These are phyloP conservation scores for Cephus runcator DNA, from an alignment of 2,888 invertebrate species.

Conservation along the genomic window DNA sequence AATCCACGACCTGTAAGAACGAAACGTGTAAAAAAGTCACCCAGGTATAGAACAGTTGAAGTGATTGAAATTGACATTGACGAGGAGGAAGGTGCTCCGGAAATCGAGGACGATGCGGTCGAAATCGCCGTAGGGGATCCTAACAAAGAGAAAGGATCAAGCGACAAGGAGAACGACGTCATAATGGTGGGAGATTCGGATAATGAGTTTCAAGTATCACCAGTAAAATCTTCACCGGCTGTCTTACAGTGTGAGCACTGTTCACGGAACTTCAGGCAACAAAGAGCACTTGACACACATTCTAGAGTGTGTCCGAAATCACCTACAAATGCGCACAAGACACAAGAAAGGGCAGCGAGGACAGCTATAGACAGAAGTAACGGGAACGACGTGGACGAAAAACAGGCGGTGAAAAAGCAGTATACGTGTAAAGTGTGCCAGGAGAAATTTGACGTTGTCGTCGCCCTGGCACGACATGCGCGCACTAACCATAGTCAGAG, in stretches of 20 bases:
- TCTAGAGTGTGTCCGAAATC: conserved; percentile 52
- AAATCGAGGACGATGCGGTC: conserved; percentile 36
- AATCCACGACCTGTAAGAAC: conserved; percentile 37
- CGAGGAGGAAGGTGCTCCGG: conserved; percentile 34
- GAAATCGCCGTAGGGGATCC: conserved; percentile 55
- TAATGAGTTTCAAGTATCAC: conserved; percentile 31
- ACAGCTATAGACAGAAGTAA: neutral
- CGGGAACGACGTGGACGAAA: neutral
- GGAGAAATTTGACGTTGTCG: conserved; percentile 57
- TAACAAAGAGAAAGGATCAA: conserved; percentile 59
- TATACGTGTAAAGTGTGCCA: conserved; percentile 58
- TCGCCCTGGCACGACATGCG: conserved; percentile 58
- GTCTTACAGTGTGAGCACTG: conserved; percentile 53
- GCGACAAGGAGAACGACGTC: conserved; percentile 61
- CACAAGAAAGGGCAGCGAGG: conserved; percentile 19
- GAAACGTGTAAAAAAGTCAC: conserved; percentile 31
- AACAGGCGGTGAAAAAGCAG: conserved; percentile 32
- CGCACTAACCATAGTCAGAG: conserved; percentile 49
- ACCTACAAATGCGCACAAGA: conserved; percentile 30
- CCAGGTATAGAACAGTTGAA: conserved; percentile 38
- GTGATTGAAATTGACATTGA: conserved; percentile 60
- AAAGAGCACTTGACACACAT: conserved; percentile 52
- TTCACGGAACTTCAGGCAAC: conserved; percentile 51
- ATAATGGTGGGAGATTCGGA: conserved; percentile 60
- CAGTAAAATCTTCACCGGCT: conserved; percentile 16